A percentile compares a stretch with the other conserved stretches of the same genome.
Conservation (phyloP, 2,113 vertebrate species). For the Lamprologus lemairii region DNA sequence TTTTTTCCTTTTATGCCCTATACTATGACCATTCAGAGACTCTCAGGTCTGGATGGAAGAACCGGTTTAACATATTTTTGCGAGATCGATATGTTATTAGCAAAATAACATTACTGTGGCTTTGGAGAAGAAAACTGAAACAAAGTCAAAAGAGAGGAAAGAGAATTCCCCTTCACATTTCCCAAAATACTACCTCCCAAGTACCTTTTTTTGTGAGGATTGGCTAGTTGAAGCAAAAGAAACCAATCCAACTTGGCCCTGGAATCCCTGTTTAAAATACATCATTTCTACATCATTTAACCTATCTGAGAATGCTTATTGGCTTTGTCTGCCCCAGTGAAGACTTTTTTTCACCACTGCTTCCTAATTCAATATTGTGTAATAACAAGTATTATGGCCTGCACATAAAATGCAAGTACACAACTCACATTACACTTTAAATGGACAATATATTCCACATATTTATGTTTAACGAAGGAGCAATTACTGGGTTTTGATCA, state of each 20-base stretch:
- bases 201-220: conserved; percentile 23
- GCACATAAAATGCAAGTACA: conserved; percentile 3
- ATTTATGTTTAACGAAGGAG: conserved; percentile 7
- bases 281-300: conserved; percentile 50
- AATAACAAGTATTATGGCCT: conserved; percentile 20
- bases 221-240: conserved; percentile 51
- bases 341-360: not conserved
- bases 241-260: conserved; percentile 51
- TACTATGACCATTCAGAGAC: not conserved
- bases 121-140: not conserved
- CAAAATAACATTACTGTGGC: not conserved
- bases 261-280: conserved; percentile 42
- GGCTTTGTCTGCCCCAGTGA: not conserved
- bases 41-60: not conserved
- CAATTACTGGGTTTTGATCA: conserved; percentile 20
- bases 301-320: conserved; percentile 29
- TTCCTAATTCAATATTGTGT: conserved; percentile 35
- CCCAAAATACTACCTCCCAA: conserved; percentile 25
- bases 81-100: not conserved
- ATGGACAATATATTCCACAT: not conserved
- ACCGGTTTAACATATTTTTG: not conserved
- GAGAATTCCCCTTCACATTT: conserved; percentile 2
- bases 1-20: not conserved
- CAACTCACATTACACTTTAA: conserved; percentile 15
- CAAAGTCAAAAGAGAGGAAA: not conserved